Conservation (phyloP, 1,140 invertebrate genomes). For the Ips nitidus region DNA sequence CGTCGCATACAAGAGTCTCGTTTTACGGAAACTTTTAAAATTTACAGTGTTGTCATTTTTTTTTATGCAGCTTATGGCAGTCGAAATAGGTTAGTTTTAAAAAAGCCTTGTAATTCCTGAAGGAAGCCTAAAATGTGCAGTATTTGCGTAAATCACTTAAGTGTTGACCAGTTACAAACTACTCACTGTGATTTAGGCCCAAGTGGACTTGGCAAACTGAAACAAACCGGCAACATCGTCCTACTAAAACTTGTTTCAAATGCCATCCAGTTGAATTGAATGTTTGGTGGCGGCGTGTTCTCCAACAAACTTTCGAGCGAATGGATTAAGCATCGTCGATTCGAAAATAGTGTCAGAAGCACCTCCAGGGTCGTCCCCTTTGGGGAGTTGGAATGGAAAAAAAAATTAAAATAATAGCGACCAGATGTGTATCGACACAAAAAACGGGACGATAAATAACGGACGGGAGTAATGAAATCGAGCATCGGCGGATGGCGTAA, state of each 20-base stretch:
- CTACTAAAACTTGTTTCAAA: slow-evolving; percentile 10
- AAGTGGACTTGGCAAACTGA: not conserved
- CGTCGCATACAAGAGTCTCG: slow-evolving; percentile 13
- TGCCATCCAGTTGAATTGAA: slow-evolving; percentile 19
- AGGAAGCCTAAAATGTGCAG: too few species aligned
- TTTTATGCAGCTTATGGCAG: too few species aligned
- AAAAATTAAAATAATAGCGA: slow-evolving; percentile 2
- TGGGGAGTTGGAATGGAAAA: slow-evolving; percentile 1
- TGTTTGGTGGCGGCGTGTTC: slow-evolving; percentile 23
- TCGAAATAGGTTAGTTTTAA: too few species aligned
- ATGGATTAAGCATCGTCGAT: slow-evolving; percentile 27
- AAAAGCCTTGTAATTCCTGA: too few species aligned
- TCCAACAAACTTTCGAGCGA: slow-evolving; percentile 20
- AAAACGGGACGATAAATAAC: slow-evolving; percentile 21
- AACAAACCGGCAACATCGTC: slow-evolving; percentile 1
- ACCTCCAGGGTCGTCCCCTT: slow-evolving; percentile 11
- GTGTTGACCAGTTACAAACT: too few species aligned
- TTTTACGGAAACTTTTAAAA: slow-evolving; percentile 1
- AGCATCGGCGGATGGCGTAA: slow-evolving; percentile 25
- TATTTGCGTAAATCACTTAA: too few species aligned
- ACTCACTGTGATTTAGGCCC: not conserved
- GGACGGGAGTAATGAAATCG: slow-evolving; percentile 22
- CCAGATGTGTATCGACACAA: slow-evolving; percentile 7
- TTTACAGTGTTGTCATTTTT: not conserved
- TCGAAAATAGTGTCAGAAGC: slow-evolving; percentile 19